A percentile compares a stretch with the other conserved stretches of the same genome.
phyloP scores from a whole-genome alignment of 2,888 invertebrate species.

The Perizoma affinitatum region DNA sequence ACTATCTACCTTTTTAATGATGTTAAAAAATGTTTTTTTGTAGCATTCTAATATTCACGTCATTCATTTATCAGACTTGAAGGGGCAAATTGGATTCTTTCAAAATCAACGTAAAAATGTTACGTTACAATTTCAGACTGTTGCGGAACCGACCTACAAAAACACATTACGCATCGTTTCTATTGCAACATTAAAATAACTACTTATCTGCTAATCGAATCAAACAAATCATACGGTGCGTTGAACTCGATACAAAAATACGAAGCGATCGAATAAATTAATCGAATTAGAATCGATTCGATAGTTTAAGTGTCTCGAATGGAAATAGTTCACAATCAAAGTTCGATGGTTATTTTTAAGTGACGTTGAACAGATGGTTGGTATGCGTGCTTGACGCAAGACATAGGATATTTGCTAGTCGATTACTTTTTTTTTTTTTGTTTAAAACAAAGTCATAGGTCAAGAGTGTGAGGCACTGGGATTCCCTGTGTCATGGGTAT shows the following conservation, averaged over 20 bases:
- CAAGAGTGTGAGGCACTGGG: too few relatives aligned
- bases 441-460: too few relatives aligned
- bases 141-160: slow-evolving; percentile 3
- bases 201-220: slow-evolving; percentile 20
- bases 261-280: slow-evolving; percentile 38
- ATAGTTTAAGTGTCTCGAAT: slow-evolving; percentile 28
- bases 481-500: too few relatives aligned
- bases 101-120: background rate
- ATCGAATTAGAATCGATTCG: slow-evolving; percentile 38
- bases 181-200: slow-evolving; percentile 22
- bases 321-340: slow-evolving; percentile 64
- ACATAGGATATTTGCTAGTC: background rate
- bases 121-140: background rate
- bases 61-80: too few relatives aligned
- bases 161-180: slow-evolving; percentile 7
- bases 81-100: too few relatives aligned
- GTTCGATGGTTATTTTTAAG: slow-evolving; percentile 57
- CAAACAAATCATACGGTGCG: slow-evolving; percentile 27
- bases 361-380: slow-evolving; percentile 56
- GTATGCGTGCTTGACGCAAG: slow-evolving; percentile 41
- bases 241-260: slow-evolving; percentile 24
- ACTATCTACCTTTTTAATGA: too few relatives aligned
- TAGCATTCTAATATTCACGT: too few relatives aligned
- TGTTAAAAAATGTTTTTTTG: too few relatives aligned
- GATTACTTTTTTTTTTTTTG: too few relatives aligned